Evolutionary conservation across 2,797 vertebrate genomes (phyloP).

Genomic region (Gouania willdenowi): DNA sequence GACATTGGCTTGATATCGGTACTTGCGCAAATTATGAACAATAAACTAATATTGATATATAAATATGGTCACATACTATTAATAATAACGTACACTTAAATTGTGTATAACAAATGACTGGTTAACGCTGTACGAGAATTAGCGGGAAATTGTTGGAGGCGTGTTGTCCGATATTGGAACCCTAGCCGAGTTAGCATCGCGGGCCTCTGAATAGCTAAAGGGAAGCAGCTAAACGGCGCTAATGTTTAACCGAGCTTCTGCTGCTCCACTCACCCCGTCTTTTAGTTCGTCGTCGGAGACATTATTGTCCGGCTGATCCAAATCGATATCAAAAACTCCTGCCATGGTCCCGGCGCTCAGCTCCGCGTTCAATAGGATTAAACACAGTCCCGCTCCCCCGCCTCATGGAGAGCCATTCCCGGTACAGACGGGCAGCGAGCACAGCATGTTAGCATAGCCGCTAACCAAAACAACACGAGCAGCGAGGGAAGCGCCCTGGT

Average conservation of each 20-base stretch:
- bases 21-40: rapidly evolving
- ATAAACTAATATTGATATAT: rapidly evolving
- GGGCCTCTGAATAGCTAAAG: slow-evolving; percentile 37
- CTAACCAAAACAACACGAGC: slow-evolving; percentile 41
- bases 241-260: not conserved
- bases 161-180: slow-evolving; percentile 40
- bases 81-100: not conserved
- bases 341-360: slow-evolving; percentile 75
- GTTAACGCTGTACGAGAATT: not conserved
- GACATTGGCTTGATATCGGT: no score
- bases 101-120: no score
- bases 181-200: not conserved
- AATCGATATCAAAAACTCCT: slow-evolving; percentile 91
- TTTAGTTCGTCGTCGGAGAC: slow-evolving; percentile 88
- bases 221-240: no score
- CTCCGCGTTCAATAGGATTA: slow-evolving; percentile 9
- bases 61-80: rapidly evolving
- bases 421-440: slow-evolving; percentile 32
- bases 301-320: slow-evolving; percentile 88
- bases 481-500: no score
- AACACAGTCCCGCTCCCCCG: slow-evolving; percentile 51
- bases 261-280: slow-evolving; percentile 81
- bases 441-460: slow-evolving; percentile 46
- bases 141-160: slow-evolving; percentile 10
- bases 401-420: slow-evolving; percentile 49